Percentiles rank a stretch among this genome's conserved stretches.
Conservation (phyloP, 2,797 vertebrate species). For the Diplodus puntazzo region DNA sequence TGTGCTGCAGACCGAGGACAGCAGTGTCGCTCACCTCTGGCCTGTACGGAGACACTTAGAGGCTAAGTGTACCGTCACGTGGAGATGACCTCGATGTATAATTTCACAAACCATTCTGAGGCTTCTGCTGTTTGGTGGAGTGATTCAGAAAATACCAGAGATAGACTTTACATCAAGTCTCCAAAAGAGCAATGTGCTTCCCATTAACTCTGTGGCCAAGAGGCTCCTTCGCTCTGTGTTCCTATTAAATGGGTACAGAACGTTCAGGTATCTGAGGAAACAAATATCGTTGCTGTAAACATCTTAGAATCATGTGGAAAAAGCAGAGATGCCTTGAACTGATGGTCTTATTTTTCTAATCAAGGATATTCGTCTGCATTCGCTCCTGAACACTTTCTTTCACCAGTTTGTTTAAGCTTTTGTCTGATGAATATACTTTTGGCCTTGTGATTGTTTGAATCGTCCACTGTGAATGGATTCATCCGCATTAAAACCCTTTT, state of each 20-base stretch:
- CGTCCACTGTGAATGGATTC: not conserved
- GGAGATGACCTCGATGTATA: not conserved
- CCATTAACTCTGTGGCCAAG: conserved; percentile 40
- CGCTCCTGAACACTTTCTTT: not conserved
- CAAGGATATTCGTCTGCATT: not conserved
- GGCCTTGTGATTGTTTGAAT: not conserved
- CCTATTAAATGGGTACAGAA: conserved; percentile 2
- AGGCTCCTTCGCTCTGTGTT: conserved; percentile 36
- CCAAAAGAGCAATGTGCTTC: conserved; percentile 39
- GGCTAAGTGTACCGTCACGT: not conserved
- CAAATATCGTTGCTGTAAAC: conserved; percentile 7
- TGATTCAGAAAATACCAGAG: not conserved
- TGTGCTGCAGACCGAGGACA: not conserved
- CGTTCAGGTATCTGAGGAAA: conserved; percentile 25
- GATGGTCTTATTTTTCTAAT: not conserved
- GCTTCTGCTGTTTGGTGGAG: conserved; percentile 23
- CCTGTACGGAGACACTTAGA: not conserved
- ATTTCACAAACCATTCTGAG: conserved; percentile 12
- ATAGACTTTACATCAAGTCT: conserved; percentile 25
- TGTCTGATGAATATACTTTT: not conserved
- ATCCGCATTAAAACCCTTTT: conserved; percentile 18
- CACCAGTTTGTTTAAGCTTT: not conserved
- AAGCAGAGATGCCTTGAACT: not conserved
- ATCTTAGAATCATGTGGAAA: not conserved
- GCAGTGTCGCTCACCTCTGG: not conserved